Evolutionary conservation across 2,797 vertebrate genomes (phyloP).

Genomic region (Kryptopterus vitreolus): DNA sequence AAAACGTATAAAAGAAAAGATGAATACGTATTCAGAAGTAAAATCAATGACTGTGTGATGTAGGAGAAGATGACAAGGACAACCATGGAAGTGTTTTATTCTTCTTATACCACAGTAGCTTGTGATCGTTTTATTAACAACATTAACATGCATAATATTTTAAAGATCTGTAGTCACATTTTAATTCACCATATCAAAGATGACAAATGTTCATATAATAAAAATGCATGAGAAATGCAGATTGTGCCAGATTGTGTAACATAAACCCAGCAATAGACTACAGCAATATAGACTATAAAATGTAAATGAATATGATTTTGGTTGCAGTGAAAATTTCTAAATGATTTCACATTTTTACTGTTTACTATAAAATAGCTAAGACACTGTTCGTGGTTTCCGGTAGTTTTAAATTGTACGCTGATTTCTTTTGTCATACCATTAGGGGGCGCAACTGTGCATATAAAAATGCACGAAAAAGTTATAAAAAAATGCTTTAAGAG

Average conservation of each 20-base stretch:
- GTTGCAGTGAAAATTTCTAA: background rate
- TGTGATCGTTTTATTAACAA: background rate
- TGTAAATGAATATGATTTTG: background rate
- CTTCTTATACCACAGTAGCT: background rate
- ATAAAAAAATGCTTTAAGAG: background rate
- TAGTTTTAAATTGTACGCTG: too few relatives aligned
- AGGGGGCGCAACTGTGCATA: conserved; percentile 7
- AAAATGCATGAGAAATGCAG: too few relatives aligned
- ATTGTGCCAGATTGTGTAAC: background rate
- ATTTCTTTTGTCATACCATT: background rate
- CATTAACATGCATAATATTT: background rate
- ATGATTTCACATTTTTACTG: background rate
- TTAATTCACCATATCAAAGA: too few relatives aligned
- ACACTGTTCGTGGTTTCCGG: too few relatives aligned
- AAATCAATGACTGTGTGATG: background rate
- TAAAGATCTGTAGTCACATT: background rate
- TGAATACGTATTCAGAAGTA: background rate
- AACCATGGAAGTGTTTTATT: background rate
- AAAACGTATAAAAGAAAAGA: background rate
- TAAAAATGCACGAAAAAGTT: too few relatives aligned
- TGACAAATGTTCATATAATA: too few relatives aligned
- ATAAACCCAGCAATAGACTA: background rate
- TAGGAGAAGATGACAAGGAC: background rate
- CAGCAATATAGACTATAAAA: too few relatives aligned
- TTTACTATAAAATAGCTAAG: too few relatives aligned